Conservation (phyloP, 2,888 invertebrate species). For the Mellilla xanthometata region DNA sequence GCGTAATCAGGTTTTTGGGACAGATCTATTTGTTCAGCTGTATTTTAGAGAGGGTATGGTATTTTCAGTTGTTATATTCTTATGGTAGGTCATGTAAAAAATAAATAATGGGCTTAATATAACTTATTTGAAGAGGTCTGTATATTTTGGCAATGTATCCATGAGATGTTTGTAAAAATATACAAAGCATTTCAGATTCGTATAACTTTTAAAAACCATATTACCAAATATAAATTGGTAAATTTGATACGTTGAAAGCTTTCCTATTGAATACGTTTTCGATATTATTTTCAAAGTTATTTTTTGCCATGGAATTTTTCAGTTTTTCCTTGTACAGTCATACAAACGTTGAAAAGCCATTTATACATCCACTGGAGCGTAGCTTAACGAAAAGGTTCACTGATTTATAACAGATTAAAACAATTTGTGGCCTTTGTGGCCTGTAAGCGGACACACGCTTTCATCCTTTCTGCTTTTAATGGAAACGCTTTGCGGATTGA, state of each 20-base stretch:
- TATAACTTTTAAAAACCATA: too few relatives aligned
- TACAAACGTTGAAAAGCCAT: constrained; percentile 21
- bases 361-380: constrained; percentile 25
- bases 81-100: too few relatives aligned
- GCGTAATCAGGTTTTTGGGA: constrained; percentile 9
- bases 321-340: constrained; percentile 3
- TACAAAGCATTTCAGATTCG: too few relatives aligned
- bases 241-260: too few relatives aligned
- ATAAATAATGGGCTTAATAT: too few relatives aligned
- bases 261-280: neutral
- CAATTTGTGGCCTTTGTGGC: constrained; percentile 37
- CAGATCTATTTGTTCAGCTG: constrained; percentile 1
- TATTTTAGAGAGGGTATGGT: too few relatives aligned
- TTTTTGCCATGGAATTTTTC: neutral
- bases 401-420: constrained; percentile 35
- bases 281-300: neutral
- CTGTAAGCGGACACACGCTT: constrained; percentile 34
- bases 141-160: too few relatives aligned
- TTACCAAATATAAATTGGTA: too few relatives aligned
- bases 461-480: constrained; percentile 30
- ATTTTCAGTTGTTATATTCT: too few relatives aligned
- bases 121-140: too few relatives aligned
- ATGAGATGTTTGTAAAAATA: too few relatives aligned
- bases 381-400: constrained; percentile 27
- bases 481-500: constrained; percentile 28